Base-by-base conservation (phyloP, 1,140 invertebrate species). In the Aethina tumida region DNA sequence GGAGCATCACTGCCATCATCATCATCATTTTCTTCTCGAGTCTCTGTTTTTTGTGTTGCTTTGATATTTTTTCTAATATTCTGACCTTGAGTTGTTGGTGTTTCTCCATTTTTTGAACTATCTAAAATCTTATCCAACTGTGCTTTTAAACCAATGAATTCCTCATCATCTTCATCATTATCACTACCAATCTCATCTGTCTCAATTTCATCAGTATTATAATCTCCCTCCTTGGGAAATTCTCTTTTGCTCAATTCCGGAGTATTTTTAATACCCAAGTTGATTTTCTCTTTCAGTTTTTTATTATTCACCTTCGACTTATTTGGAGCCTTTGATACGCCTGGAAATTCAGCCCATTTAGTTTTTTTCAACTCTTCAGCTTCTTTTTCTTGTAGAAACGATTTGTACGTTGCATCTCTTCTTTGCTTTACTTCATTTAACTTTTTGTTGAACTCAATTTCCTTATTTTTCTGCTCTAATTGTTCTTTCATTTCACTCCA, bases 401-500 rank as follows among this genome's bases (percentile, higher is more conserved):
- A 67, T 43, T 67, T 60, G 48, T 73, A 73, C 41, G 70, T 72
- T 43, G 64, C 53, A 32, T 66, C 57, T 27, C 70, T 58, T 54
- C 64, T 60, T 31, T 66, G 52, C 52, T 69, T 60, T 44, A 41
- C 45, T 55, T 70, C 66, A 53, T 66, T 59, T 50, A 66, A 50
- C 39, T 66, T 59, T 42, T 68, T 65, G 28, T 60, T 59, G 25
- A 56, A 49, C 31, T 67, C 59, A 21, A 63, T 49, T 22, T 51
- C 48, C 34, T 60, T 53, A 35, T 70, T 61, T 46, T 64, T 64
- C 6, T 68, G 50, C 37, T 69, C 58, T 4, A 72, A 35, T 37
- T 77, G 63, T 41, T 76, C 65, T 55, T 78, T 77, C 75, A 84
- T 76, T 39, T 76, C 61, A 27, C 68, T 63, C 81, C 81, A 85